Evolutionary conservation across 1,140 invertebrate species (phyloP), one percentile per base, ranked within the genome.

Genomic region (Hylaeus anthracinus): DNA sequence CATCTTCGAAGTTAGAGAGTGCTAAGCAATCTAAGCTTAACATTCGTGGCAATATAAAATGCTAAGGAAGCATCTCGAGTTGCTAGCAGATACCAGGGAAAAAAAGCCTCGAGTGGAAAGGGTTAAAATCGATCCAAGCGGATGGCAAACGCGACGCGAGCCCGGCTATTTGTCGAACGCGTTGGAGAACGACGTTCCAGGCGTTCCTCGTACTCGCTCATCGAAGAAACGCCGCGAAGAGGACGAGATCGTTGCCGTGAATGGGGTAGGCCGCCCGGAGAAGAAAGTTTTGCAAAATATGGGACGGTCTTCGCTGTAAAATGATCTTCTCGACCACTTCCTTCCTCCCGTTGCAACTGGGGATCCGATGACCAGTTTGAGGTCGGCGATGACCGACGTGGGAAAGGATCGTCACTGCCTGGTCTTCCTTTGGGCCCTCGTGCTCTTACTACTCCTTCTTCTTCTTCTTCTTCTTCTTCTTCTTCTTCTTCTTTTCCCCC

Each of bases 361-460:
- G 82, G 92, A 93, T 93, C 92, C 92, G 90, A 93, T 93, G 92
- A 92, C 92, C 91, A 92, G 91, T 91, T 93, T 93, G 92, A 93
- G 92, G 92, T 93, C 90, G 91, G 80, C 88, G 90, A 90, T 91
- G 91, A 92, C 87, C 91, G 91, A 93, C 92, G 92, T 93, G 92
- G 92, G 92, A 93, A 93, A 93, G 91, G 89, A 92, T 91, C 92
- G 86, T 89, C 88, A 89, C 72, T 88, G 85, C 55, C 77, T 84
- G 77, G 72, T 84, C 82, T 84, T 83, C 82, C 75, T 72, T 64
- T 72, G 61, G 51, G 60, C 76, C 69, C 79, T 66, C 58, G 10
- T 45, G 45, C 82, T 71, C 69, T 56, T 74, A 41, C 45, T 71
- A n/a, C 37, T 70, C 70, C 26, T 65, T 45, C 63, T 60, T 63